Conservation (phyloP, 2,888 invertebrate genomes). For the Neria commutata region DNA sequence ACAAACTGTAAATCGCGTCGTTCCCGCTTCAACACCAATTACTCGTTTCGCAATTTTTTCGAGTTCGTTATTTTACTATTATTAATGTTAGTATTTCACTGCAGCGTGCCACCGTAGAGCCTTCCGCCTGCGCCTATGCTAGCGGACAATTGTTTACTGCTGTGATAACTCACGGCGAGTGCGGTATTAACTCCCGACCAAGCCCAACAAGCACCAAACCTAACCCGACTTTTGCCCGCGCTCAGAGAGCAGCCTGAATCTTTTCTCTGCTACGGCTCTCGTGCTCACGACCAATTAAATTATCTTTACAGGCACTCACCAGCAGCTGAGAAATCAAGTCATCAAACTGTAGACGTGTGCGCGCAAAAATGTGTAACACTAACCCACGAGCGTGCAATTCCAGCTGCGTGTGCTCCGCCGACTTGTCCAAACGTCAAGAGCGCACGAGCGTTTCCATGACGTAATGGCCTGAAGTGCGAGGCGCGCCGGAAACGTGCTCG, state of each 20-base stretch:
- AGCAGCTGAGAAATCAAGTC: not conserved
- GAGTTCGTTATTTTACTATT: not conserved
- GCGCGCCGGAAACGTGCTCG: slow-evolving; percentile 21
- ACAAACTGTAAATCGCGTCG: no score
- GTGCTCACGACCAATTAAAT: no score
- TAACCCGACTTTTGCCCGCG: slow-evolving; percentile 15
- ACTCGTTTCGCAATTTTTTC: not conserved
- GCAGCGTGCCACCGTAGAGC: slow-evolving; percentile 37
- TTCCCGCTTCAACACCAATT: no score
- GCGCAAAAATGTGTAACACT: slow-evolving; percentile 22
- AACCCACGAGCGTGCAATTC: no score
- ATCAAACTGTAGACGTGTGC: no score
- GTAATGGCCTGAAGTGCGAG: slow-evolving; percentile 15
- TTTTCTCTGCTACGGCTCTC: no score
- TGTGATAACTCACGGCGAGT: slow-evolving; percentile 42
- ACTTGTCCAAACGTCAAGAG: no score
- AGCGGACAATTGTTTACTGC: slow-evolving; percentile 46
- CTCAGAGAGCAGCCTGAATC: no score
- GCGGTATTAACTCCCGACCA: slow-evolving; percentile 36
- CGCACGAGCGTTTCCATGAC: slow-evolving; percentile 16
- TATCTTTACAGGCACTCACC: not conserved
- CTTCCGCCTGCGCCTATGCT: slow-evolving; percentile 39
- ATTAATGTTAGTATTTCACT: slow-evolving; percentile 19
- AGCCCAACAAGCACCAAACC: slow-evolving; percentile 10
- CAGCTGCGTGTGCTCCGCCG: no score